A percentile compares a stretch with the other conserved stretches of the same genome.
Evolutionary conservation across 2,113 vertebrate genomes (phyloP).

Genomic region (Ovibos moschatus): DNA sequence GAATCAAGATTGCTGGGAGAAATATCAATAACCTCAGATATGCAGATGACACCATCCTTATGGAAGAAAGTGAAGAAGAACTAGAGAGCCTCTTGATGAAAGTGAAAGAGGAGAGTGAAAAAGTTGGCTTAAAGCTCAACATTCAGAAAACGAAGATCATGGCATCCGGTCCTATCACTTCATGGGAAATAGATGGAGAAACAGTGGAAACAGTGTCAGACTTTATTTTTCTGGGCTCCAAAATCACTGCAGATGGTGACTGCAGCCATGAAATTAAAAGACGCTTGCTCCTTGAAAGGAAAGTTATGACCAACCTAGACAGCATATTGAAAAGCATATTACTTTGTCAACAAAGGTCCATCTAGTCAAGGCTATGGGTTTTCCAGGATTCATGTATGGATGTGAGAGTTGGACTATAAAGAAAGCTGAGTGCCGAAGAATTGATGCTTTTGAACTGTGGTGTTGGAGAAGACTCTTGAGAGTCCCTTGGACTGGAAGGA

Average conservation of each 20-base stretch:
- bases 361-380: not conserved
- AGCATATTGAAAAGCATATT: not conserved
- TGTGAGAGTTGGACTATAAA: not conserved
- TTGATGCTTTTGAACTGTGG: not conserved
- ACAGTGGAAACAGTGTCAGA: not conserved
- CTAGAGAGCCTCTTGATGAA: not conserved
- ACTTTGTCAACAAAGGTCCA: not conserved
- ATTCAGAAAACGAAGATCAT: not conserved
- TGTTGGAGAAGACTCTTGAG: not conserved
- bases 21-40: not conserved
- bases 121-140: not conserved
- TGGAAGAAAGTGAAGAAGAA: not conserved
- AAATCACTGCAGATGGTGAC: not conserved
- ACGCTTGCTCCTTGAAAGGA: not conserved
- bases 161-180: not conserved
- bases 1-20: not conserved
- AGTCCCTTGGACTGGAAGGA: not conserved
- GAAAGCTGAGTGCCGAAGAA: not conserved
- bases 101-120: not conserved
- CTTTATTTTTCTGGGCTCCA: fast-evolving
- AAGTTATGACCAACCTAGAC: not conserved
- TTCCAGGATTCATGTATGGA: not conserved
- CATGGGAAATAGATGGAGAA: not conserved
- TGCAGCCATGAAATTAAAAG: not conserved
- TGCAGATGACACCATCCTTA: not conserved